Evolutionary conservation across 2,888 invertebrate species (phyloP), one percentile per base, ranked within the genome.

Genomic region (Drosophila kuntzei): DNA sequence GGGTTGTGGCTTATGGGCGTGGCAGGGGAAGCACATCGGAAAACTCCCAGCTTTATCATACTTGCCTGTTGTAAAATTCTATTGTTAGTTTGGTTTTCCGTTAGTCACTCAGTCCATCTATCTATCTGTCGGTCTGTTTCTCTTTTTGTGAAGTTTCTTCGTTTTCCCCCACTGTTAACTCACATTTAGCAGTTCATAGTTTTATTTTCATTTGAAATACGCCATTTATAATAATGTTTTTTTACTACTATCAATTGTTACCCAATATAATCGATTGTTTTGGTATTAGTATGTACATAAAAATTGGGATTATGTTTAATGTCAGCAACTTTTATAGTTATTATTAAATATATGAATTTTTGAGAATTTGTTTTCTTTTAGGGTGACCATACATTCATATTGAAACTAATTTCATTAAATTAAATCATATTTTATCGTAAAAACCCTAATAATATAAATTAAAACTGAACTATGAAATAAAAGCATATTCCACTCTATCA

Each of bases 21-120:
- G 2, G 7, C 12, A 29, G 7, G 8, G 14, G 8, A 7, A 43
- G 1, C 43, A 3, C 22, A 34, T 34, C 34, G 22, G 18, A 16
- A 25, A 43, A n/a, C 34, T 37, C 27, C 37, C n/a, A 32, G 60
- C 62, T 57, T 77, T 77, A 77, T 77, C 77, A 77, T 63, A 72
- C 53, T 62, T 60, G 41, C 55, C 62, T 60, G 66, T 54, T 71
- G 54, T 79, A 75, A 60, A 70, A 60, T 64, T 62, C 70, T 73
- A 76, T 77, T 69, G 73, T 67, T 46, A 61, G 73, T 72, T 65
- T 58, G 57, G 60, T 64, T 79, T 79, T 66, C 71, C 69, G 68
- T 64, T 78, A 68, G 64, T 78, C 68, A 59, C 61, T 43, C 58
- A 20, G 37, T 47, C 50, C 29, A 49, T 57, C 51, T 36, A 46